phyloP scores from a whole-genome alignment of 2,888 invertebrate species.

The Caenorhabditis parvicauda region DNA sequence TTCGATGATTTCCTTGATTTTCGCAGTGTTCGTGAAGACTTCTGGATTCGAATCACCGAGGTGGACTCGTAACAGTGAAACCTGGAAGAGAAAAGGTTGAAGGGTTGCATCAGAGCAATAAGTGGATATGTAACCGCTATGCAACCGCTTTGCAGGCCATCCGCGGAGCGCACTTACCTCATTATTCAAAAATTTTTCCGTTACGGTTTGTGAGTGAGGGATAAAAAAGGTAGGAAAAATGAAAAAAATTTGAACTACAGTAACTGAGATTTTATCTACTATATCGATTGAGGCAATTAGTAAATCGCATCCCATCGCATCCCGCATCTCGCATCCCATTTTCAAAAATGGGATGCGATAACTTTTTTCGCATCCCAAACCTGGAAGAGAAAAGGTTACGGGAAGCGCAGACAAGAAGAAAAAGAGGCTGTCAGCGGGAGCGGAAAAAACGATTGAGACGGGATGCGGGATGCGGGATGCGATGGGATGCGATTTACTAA shows the following conservation, averaged over 20 bases:
- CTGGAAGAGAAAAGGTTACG: no score
- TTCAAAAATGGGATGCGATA: no score
- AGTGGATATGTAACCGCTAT: no score
- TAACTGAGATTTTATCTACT: neutral
- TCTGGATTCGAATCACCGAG: neutral
- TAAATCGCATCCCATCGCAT: no score
- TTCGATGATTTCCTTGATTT: conserved; percentile 24
- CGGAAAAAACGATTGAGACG: conserved; percentile 5
- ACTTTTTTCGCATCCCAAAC: no score
- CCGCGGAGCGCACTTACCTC: no score
- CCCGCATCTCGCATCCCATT: no score
- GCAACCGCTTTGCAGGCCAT: no score
- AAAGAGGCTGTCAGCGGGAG: conserved; percentile 20
- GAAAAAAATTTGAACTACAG: no score
- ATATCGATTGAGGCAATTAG: neutral
- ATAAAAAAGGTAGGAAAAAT: neutral
- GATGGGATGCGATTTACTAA: no score
- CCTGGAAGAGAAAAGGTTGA: conserved; percentile 7
- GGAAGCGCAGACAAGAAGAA: conserved; percentile 2
- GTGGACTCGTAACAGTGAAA: conserved; percentile 15
- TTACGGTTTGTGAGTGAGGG: neutral
- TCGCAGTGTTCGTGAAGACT: conserved; percentile 12
- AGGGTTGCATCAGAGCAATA: neutral
- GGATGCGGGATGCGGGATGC: no score
- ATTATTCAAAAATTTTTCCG: neutral